Percentiles rank a stretch among this genome's conserved stretches.
Evolutionary conservation across 2,888 invertebrate species (phyloP).

Genomic region (Pristionchus arcanus): DNA sequence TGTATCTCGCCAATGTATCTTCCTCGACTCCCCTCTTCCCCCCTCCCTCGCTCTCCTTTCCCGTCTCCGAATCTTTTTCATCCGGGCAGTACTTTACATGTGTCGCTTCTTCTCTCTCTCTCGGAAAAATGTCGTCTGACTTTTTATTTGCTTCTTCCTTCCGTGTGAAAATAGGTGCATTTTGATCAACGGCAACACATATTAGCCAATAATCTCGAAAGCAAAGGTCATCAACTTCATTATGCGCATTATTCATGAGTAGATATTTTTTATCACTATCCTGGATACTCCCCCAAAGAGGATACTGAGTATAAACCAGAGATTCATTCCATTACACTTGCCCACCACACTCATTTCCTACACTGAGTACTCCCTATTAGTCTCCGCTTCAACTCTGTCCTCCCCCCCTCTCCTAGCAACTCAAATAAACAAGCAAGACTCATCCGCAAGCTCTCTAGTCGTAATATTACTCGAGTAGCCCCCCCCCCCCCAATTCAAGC

Average conservation of each 20-base stretch:
- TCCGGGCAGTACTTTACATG: slow-evolving; percentile 4
- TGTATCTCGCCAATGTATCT: slow-evolving; percentile 23
- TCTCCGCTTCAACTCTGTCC: neutral
- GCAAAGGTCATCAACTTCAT: too few species aligned
- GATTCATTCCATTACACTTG: neutral
- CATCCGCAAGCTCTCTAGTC: neutral
- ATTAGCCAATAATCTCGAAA: too few species aligned
- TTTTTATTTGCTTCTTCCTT: too few species aligned
- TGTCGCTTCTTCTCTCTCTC: neutral
- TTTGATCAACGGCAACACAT: too few species aligned
- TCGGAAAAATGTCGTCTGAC: neutral
- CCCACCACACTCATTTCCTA: neutral
- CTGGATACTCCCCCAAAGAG: too few species aligned
- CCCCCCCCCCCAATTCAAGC: neutral
- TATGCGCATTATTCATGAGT: too few species aligned
- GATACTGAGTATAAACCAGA: too few species aligned
- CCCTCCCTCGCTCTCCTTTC: neutral
- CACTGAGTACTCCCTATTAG: neutral
- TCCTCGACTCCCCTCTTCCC: slow-evolving; percentile 1
- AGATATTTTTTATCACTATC: too few species aligned
- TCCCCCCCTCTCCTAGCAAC: slow-evolving; percentile 20
- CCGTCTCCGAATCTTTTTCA: slow-evolving; percentile 34
- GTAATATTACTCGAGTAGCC: neutral
- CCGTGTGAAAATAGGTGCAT: too few species aligned
- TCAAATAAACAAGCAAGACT: slow-evolving; percentile 13